Evolutionary conservation across 2,797 vertebrate genomes (phyloP), one percentile per base, ranked within the genome.

Genomic region (Anabas testudineus): DNA sequence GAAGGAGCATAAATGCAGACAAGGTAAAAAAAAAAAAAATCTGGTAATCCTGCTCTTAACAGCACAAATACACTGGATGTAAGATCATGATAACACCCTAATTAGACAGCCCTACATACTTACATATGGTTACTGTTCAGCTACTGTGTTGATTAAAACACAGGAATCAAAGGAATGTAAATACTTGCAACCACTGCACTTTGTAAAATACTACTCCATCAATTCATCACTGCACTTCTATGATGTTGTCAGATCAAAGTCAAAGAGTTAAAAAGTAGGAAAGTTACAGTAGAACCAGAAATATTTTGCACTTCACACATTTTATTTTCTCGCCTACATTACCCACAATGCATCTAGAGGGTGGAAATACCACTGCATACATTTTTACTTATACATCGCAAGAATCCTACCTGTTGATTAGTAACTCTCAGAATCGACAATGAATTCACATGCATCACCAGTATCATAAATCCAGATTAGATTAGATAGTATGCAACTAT

Each of bases 1-100:
- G 60, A 56, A 24, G 55, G 57, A 60, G 53, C 41, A 36, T 5
- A 28, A 67, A 78, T 62, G 46, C 43, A 73, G 52, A 73, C 22
- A 1, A 58, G 32, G 37, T 49, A 34, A 36, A 63, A 69, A 5
- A 41, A 41, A 34, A 34, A 16, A 39, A 15, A 46, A 42, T 26
- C 12, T 39, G 46, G 4, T 1, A 16, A 45, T 67, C 76, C 58
- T 76, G 19, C 26, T 65, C 32, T 51, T 28, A 57, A 22, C 30
- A 9, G 34, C 10, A 18, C 41, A 69, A 57, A 61, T 49, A 49
- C 21, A 46, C 14, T 26, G 5, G 19, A 54, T 57, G 64, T 56
- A 69, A 46, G 34, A 28, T 19, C 15, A 51, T 19, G 42, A 48
- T 41, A 42, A 24, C 13, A 21, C 24, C 21, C 36, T 39, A 21